These are phyloP conservation scores for Illadopsis cleaveri DNA, from an alignment of 2,113 vertebrate genomes.

Conservation along the genomic window DNA sequence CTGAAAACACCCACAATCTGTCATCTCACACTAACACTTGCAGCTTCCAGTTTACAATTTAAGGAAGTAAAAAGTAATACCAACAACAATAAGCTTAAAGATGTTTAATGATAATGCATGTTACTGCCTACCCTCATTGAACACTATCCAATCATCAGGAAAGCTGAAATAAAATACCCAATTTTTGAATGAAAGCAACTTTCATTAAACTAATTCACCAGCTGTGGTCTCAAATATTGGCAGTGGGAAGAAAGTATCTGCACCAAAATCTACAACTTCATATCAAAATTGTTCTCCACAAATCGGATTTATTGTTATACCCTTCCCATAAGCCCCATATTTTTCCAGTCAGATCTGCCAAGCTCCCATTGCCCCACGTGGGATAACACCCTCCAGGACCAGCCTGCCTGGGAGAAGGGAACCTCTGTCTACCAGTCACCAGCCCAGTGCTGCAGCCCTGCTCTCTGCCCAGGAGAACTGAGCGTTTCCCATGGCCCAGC, in stretches of 20 bases:
- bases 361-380: fast-evolving
- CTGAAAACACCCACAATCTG: background rate
- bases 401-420: background rate
- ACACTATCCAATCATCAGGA: background rate
- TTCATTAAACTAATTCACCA: background rate
- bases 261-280: background rate
- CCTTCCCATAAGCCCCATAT: fast-evolving
- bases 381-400: fast-evolving
- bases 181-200: background rate
- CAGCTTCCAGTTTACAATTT: background rate
- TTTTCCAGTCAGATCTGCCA: background rate
- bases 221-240: background rate
- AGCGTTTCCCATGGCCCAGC: fast-evolving
- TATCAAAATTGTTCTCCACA: background rate
- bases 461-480: background rate
- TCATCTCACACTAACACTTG: background rate
- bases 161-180: background rate
- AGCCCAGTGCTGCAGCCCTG: background rate
- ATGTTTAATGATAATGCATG: background rate
- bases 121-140: background rate
- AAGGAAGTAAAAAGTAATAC: background rate
- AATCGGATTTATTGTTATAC: background rate
- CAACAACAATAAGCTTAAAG: background rate
- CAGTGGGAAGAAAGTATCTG: background rate
- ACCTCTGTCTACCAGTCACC: background rate